A percentile compares a stretch with the other conserved stretches of the same genome.
Evolutionary conservation across 2,797 vertebrate genomes (phyloP).

Genomic region (Acrocephalus scirpaceus): DNA sequence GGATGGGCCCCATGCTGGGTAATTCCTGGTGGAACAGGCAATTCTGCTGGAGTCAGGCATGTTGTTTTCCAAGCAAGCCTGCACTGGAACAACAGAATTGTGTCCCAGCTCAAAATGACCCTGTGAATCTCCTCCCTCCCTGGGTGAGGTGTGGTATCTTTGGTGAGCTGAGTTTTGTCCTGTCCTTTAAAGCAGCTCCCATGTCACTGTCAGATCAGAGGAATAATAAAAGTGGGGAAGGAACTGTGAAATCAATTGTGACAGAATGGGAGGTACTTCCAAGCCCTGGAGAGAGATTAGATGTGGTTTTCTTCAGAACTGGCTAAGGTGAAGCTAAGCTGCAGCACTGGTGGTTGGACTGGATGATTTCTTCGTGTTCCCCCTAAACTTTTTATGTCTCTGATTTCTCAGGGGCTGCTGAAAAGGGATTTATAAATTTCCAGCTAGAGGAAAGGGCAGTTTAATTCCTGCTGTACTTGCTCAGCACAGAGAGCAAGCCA

Average conservation of each 20-base stretch:
- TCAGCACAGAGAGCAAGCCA: background rate
- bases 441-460: background rate
- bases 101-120: background rate
- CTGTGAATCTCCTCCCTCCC: background rate
- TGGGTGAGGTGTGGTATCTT: background rate
- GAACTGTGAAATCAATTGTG: background rate
- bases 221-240: background rate
- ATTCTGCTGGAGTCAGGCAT: background rate
- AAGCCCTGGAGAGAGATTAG: background rate
- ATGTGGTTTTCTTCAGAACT: background rate
- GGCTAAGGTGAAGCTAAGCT: background rate
- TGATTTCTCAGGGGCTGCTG: background rate
- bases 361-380: background rate
- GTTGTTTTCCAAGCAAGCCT: background rate
- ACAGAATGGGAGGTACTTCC: background rate
- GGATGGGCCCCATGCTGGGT: rapidly evolving
- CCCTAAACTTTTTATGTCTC: background rate
- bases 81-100: background rate
- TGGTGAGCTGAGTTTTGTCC: background rate
- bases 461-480: background rate
- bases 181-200: background rate
- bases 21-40: background rate
- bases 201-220: rapidly evolving
- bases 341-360: background rate
- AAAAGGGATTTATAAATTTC: background rate